phyloP scores from a whole-genome alignment of 2,113 vertebrate species.

The Nibea coibor region DNA sequence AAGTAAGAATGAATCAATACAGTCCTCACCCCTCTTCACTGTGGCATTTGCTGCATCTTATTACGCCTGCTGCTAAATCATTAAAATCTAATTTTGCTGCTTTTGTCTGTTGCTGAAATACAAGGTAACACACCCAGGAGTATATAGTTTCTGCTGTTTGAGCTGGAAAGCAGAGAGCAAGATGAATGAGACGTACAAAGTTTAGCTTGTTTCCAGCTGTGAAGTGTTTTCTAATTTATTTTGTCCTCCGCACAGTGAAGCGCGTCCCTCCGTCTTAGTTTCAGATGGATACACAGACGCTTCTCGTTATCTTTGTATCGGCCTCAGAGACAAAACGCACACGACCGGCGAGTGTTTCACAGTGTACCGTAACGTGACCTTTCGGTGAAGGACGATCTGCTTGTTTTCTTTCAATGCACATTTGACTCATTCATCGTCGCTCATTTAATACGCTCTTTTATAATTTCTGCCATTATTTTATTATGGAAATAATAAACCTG shows the following conservation, averaged over 20 bases:
- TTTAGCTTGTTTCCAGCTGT: constrained; percentile 33
- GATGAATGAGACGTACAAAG: constrained; percentile 42
- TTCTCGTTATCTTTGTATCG: too few species aligned
- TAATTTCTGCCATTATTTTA: neutral
- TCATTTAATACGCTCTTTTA: neutral
- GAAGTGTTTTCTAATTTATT: constrained; percentile 28
- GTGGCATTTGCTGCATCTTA: constrained; percentile 4
- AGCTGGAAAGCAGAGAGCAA: constrained; percentile 3
- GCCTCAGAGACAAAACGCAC: neutral
- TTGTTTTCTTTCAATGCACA: too few species aligned
- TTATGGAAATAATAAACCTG: neutral
- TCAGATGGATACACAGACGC: too few species aligned
- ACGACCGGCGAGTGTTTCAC: neutral
- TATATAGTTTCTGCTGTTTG: constrained; percentile 16
- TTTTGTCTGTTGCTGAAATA: constrained; percentile 23
- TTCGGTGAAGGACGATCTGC: too few species aligned
- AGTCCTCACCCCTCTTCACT: constrained; percentile 12
- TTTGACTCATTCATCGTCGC: neutral
- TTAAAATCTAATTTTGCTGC: constrained; percentile 57
- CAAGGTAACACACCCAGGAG: constrained; percentile 32
- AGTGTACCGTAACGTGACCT: neutral
- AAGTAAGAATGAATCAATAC: neutral
- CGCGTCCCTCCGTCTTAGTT: neutral
- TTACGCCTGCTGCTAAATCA: constrained; percentile 38
- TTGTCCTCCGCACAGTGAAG: constrained; percentile 34